Evolutionary conservation across 23 tunicate genomes (phyloP).

Genomic region (Ciona savignyi): DNA sequence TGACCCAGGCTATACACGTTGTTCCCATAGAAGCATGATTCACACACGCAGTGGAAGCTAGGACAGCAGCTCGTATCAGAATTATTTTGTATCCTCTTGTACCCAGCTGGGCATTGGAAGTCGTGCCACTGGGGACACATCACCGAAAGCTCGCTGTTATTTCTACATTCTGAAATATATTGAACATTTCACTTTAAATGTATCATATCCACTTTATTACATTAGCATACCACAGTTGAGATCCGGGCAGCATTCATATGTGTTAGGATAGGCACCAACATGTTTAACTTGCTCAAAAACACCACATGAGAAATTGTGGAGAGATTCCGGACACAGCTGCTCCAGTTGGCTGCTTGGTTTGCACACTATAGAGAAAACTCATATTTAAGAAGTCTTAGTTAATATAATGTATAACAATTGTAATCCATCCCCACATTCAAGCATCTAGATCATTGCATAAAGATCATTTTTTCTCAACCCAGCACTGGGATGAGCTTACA

Average conservation of each 20-base stretch:
- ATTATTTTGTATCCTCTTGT: too few species aligned
- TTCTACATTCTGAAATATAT: background rate
- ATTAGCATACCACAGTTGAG: constrained; percentile 13
- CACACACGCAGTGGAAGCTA: constrained; percentile 16
- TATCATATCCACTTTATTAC: too few species aligned
- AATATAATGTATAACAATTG: too few species aligned
- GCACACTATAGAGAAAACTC: background rate
- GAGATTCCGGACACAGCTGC: constrained; percentile 6
- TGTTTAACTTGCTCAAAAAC: background rate
- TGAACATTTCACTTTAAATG: too few species aligned
- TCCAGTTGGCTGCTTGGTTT: background rate
- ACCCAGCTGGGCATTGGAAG: background rate
- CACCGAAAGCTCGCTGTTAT: background rate
- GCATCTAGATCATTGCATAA: too few species aligned
- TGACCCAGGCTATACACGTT: constrained; percentile 13
- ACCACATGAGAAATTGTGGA: background rate
- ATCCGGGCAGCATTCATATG: constrained; percentile 18
- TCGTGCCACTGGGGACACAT: background rate
- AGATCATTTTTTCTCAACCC: too few species aligned
- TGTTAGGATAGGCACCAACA: constrained; percentile 13
- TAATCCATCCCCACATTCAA: too few species aligned
- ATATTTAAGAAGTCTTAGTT: too few species aligned
- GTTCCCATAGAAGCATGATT: constrained; percentile 15
- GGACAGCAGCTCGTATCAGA: constrained; percentile 24
- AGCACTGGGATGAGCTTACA: too few species aligned